Evolutionary conservation across 2,888 invertebrate genomes (phyloP).

Genomic region (Papilio protenor): DNA sequence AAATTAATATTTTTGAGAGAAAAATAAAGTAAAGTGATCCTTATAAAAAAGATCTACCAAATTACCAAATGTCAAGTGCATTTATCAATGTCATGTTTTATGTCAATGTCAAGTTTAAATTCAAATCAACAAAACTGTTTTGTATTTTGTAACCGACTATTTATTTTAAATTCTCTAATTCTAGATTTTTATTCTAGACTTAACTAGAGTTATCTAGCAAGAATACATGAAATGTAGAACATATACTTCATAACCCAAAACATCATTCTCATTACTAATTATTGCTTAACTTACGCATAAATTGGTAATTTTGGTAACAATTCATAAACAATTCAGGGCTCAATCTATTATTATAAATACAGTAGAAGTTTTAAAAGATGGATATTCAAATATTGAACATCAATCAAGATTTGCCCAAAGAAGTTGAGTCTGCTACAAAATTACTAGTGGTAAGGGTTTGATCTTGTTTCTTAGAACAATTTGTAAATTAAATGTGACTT

Average conservation of each 20-base stretch:
- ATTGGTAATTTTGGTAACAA: neutral
- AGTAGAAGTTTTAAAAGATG: neutral
- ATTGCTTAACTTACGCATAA: neutral
- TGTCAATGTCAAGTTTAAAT: neutral
- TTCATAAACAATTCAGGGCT: neutral
- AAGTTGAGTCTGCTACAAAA: constrained; percentile 58
- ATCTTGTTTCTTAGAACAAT: constrained; percentile 19
- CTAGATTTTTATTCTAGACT: neutral
- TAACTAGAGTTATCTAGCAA: neutral
- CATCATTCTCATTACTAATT: neutral
- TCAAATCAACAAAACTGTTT: neutral
- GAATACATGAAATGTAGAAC: neutral
- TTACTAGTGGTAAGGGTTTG: constrained; percentile 61
- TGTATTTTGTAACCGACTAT: neutral
- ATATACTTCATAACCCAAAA: neutral
- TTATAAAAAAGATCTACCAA: neutral
- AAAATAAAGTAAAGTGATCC: neutral
- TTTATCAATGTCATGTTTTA: neutral
- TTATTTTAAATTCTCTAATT: neutral
- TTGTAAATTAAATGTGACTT: constrained; percentile 39
- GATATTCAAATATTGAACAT: constrained; percentile 24
- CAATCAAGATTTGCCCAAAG: constrained; percentile 35
- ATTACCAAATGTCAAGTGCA: neutral
- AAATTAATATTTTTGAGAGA: neutral
- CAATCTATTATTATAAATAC: neutral